A percentile compares a stretch with the other conserved stretches of the same genome.
These are phyloP conservation scores for Mycetomoellerius zeteki DNA, from an alignment of 1,140 invertebrate species.

Conservation along the genomic window DNA sequence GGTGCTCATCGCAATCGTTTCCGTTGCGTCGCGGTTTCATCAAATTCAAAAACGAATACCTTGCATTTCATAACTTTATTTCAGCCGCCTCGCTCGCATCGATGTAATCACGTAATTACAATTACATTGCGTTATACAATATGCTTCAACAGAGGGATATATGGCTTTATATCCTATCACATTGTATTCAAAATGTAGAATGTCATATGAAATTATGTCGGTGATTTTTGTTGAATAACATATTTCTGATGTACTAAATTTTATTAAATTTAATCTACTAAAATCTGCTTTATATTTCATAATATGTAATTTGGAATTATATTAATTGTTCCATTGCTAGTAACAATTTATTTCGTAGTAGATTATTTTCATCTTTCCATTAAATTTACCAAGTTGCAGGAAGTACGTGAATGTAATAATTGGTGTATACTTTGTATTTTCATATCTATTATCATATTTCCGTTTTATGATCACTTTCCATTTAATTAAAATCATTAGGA, in stretches of 20 bases:
- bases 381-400: background rate
- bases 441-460: background rate
- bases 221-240: background rate
- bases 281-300: background rate
- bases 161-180: background rate
- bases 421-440: conserved; percentile 14
- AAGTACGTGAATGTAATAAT: conserved; percentile 14
- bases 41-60: conserved; percentile 32
- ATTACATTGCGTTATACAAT: background rate
- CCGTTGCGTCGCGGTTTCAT: conserved; percentile 27
- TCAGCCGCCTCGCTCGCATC: background rate
- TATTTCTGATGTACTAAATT: conserved; percentile 2
- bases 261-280: background rate
- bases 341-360: background rate
- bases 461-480: conserved; percentile 23
- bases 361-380: background rate
- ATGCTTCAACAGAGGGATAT: background rate
- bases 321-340: background rate
- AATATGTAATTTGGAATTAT: background rate
- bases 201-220: background rate
- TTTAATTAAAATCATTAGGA: conserved; percentile 57
- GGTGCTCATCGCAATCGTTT: conserved; percentile 41
- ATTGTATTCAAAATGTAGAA: background rate
- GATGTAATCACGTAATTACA: conserved; percentile 1
- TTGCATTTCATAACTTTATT: conserved; percentile 25